Evolutionary conservation across 2,888 invertebrate genomes (phyloP).

Genomic region (Trilocha varians): DNA sequence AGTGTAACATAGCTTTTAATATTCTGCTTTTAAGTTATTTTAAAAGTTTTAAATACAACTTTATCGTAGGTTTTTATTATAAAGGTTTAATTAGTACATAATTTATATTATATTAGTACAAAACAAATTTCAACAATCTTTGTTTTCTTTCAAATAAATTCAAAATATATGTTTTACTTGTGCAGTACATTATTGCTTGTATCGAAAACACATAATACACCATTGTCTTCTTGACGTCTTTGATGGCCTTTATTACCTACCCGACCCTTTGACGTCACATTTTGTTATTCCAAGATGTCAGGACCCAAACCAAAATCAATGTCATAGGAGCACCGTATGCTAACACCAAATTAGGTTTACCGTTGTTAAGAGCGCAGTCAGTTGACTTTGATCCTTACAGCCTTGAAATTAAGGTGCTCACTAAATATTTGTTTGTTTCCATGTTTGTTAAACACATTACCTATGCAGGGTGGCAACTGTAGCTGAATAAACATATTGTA

Average conservation of each 20-base stretch:
- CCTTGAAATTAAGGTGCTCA: constrained; percentile 4
- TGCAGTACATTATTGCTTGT: not conserved
- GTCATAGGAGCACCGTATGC: constrained; percentile 55
- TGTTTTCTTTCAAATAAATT: no score
- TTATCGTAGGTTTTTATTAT: no score
- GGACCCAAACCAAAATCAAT: constrained; percentile 52
- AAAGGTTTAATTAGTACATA: no score
- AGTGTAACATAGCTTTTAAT: no score
- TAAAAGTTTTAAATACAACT: no score
- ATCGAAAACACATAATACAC: constrained; percentile 18
- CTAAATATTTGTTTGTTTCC: constrained; percentile 10
- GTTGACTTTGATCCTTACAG: constrained; percentile 30
- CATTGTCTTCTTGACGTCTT: constrained; percentile 29
- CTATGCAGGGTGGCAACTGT: constrained; percentile 60
- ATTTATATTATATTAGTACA: no score
- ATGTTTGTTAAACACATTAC: constrained; percentile 41
- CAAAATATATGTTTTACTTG: no score
- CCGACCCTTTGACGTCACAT: constrained; percentile 32
- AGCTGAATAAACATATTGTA: constrained; percentile 65
- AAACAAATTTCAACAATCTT: no score
- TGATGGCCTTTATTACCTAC: constrained; percentile 26
- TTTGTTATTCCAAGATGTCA: constrained; percentile 42
- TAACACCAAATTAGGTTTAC: constrained; percentile 41
- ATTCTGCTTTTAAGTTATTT: no score
- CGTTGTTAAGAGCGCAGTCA: constrained; percentile 21